Evolutionary conservation across 2,113 vertebrate genomes (phyloP), one percentile per base, ranked within the genome.

Genomic region (Rhinolophus ferrumequinum): DNA sequence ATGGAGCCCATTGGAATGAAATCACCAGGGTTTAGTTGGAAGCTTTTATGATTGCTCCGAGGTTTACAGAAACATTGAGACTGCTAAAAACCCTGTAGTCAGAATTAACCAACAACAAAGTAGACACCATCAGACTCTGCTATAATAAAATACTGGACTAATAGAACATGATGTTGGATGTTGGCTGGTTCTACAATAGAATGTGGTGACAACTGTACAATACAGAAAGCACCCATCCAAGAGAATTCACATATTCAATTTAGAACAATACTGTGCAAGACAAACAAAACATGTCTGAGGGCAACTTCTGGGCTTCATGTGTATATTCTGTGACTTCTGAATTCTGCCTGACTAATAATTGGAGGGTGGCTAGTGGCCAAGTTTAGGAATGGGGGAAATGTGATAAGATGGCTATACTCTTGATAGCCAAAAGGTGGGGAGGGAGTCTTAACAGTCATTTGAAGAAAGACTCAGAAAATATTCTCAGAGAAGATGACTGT

Each of bases 151-250:
- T 66, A 67, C 24, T 41, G 14, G 13, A 54, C 52, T 44, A 62
- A 84, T 67, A 83, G 19, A 64, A 52, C 28, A 15, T 41, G 72
- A 60, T 79, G 5, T 69, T 87, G 28, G 22, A 80, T 84, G 33
- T 60, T 90, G 35, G 16, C 5, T 96, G 35, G 8, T 1, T 83
- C 41, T 80, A 35, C 33, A 83, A 26, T 50, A 77, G 15, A 47
- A 93, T 50, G 7, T 86, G 64, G 77, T 96, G 44, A n/a, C 30
- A 96, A 73, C 69, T 83, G 11, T 44, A 33, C 24, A 80, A 90
- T 89, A 22, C 13, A 38, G 47, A 90, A 22, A 76, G 30, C 19
- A 94, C 7, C n/a, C 30, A 88, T 94, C n/a, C 19, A 44, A 69
- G 81, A 90, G 19, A 8, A 54, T 38, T 91, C n/a, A 77, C 33